Base-by-base conservation (phyloP, 2,888 invertebrate species). In the Reticulitermes lucifugus region DNA sequence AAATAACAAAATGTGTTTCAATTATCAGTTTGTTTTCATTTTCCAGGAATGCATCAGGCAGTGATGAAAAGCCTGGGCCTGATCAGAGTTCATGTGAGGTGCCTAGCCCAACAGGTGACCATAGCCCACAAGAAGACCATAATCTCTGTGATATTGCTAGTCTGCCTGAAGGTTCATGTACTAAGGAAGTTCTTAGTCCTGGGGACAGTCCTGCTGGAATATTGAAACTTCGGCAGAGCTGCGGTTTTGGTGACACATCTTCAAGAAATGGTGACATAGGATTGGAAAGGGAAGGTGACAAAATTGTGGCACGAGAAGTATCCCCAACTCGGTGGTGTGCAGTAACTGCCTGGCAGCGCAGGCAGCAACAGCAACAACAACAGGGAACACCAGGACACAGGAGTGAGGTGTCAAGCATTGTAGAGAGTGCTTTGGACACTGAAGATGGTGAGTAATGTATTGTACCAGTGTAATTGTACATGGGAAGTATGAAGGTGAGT, bases 371-470 rank as follows among this genome's bases (percentile, higher is more conserved):
- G 18, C 55, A 79, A 46, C 79, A 75, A 46, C 70, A 82, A 41
- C 84, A 83, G 55, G 84, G 85, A 83, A 85, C 89, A n/a, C 88
- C 89, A 22, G 88, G 88, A 79, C 86, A 87, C 83, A 85, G 86
- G n/a, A 89, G 89, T 80, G 89, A 89, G 84, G 88, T 89, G 18
- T 89, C 89, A 6, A 89, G 89, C 85, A 81, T 89, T n/a, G 87
- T 89, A 82, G 89, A 88, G 60, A 89, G 89, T 86, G 87, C 88
- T 10, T 87, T 88, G 25, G 88, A 88, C 35, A 89, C 89, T 65
- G 90, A 90, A 88, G 90, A 89, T 87, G 89, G 89, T 89, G 85
- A 70, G 83, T 79, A 18, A 55, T 18, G 4, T 18, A 55, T 35
- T 35, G 35, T 35, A 35, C 35, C 35, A 35, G 2, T 18, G 55